Base-by-base conservation (phyloP, 1,140 invertebrate species). In the Apolygus lucorum region DNA sequence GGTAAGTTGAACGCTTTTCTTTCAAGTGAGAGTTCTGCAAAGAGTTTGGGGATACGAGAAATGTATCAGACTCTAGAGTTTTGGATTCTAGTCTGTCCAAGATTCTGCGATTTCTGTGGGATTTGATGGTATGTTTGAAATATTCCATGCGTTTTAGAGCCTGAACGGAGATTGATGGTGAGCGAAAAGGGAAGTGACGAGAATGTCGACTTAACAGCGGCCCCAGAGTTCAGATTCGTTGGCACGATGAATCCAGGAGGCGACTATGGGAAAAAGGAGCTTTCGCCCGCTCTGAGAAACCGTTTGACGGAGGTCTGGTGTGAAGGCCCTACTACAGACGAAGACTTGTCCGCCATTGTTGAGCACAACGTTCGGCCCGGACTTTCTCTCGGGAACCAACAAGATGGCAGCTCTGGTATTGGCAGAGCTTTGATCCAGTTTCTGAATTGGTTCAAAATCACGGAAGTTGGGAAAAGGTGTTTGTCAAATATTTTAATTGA, bases 241-340 rank as follows among this genome's bases (percentile, higher is more conserved):
- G 94, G 94, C 4, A 99, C 98, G 0, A 99, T 99, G 98, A 99
- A 99, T 83, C 98, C 98, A 24, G 96, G 96, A 21, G 97, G 98
- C 11, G 98, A 99, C 84, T 99, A 93, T 81, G 98, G 98, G 0
- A 99, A 99, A 78, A 99, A 99, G 81, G 98, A 99, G 84, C 81
- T 99, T 11, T 99, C 98, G 0, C 96, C 96, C 11, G 97, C 98
- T 0, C 79, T 99, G 1, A 84, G 97, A 68, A 99, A 99, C 82
- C 85, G 98, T 67, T 97, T 99, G 74, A 99, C 97, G 0, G 98
- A 99, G 83, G 96, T 99, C 76, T 99, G 98, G 98, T 99, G 96
- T 75, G 89, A 92, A 28, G 83, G 83, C 71, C 87, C 87, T 28
- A 83, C 81, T 13, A 79, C 85, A 26, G 78, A 81, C 63, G 79